Evolutionary conservation across 1,140 invertebrate species (phyloP), one percentile per base, ranked within the genome.

Genomic region (Bombus terrestris): DNA sequence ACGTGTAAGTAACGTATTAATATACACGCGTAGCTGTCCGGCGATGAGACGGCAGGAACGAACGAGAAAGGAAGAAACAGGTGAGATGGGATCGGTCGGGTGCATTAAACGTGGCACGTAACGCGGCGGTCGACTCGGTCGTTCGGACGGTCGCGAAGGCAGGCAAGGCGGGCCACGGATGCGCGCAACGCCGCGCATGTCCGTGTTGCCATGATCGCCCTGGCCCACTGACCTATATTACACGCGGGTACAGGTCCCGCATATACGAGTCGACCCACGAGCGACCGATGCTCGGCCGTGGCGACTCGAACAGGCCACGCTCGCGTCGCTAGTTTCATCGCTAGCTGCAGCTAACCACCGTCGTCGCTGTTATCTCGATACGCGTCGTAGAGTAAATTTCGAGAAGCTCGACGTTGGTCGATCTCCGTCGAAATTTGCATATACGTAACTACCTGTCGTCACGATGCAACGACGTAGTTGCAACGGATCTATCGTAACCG

Each of bases 141-240:
- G 78, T 8, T 62, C 53, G 43, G 15, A 69, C 18, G 68, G 32
- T 39, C 28, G 78, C 77, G 66, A 80, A 62, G 59, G 59, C 10
- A 13, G 6, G 41, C 43, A 35, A 73, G 85, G 72, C 72, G 39
- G 76, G 80, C 37, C 81, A 41, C 87, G 83, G 81, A 39, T 74
- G 80, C 87, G 83, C 85, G 88, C 85, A 88, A 77, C 71, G 85
- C 86, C 92, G 94, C 94, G 94, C 94, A 95, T 94, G 94, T 94
- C 94, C 92, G 94, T 92, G 92, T 93, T 93, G 93, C 93, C 92
- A 92, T 92, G 93, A 94, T 95, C 93, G 94, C 95, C 94, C 94
- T 95, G 95, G 94, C 95, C 95, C 92, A 95, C 94, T 95, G 93
- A 95, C 95, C 95, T 94, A 95, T 95, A 95, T 95, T 94, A 91